Percentiles rank a stretch among this genome's conserved stretches.
Conservation (phyloP, 1,140 invertebrate species). For the Neodiprion virginianus region DNA sequence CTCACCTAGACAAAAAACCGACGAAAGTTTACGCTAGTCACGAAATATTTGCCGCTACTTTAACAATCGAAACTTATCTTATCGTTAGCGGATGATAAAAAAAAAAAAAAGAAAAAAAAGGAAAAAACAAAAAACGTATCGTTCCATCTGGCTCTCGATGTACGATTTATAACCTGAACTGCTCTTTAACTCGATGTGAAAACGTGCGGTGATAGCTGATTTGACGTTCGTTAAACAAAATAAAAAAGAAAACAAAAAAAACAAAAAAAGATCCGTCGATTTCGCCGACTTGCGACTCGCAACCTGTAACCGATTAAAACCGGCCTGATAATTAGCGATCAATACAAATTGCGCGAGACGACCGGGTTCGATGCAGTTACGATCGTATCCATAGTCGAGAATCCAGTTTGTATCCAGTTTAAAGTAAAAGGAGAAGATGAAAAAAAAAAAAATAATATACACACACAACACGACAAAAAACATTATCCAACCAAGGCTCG, state of each 20-base stretch:
- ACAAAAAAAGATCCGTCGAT: neutral
- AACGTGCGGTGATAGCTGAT: too few relatives aligned
- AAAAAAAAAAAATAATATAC: neutral
- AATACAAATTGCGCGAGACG: neutral
- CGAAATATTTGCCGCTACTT: too few relatives aligned
- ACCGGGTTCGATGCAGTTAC: slow-evolving; percentile 4
- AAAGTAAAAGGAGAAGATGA: slow-evolving; percentile 12
- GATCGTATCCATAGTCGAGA: neutral
- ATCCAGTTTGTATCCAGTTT: slow-evolving; percentile 16
- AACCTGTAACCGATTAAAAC: neutral
- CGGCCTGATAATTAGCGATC: neutral
- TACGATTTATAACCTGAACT: too few relatives aligned
- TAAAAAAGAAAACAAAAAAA: neutral
- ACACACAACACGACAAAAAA: neutral
- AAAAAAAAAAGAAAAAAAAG: neutral
- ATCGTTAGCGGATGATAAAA: neutral
- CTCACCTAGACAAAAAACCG: too few relatives aligned
- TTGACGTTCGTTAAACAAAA: too few relatives aligned
- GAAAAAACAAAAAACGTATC: neutral
- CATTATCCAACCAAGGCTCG: too few relatives aligned
- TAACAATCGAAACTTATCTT: neutral
- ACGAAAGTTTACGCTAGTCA: too few relatives aligned
- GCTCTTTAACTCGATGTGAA: too few relatives aligned
- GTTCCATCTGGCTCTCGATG: neutral
- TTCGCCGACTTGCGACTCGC: too few relatives aligned